Evolutionary conservation across 2,888 invertebrate species (phyloP), one percentile per base, ranked within the genome.

Genomic region (Melikaiella ostensackeni): DNA sequence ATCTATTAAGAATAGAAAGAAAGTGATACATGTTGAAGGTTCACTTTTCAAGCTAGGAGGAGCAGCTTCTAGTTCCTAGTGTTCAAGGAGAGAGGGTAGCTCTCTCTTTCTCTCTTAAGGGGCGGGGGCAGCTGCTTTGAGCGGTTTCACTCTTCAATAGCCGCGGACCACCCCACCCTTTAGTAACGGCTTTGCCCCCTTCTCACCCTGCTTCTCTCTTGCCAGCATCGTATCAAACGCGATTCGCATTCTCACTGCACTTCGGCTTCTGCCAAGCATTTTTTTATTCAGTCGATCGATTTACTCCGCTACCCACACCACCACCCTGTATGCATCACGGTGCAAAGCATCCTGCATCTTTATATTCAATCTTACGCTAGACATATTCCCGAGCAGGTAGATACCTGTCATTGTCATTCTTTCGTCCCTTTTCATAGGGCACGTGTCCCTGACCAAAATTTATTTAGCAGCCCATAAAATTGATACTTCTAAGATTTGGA

Each of bases 61-160:
- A 38, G 11, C 38, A 38, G 77, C 74, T 66, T 77, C 73, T 74
- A 75, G 77, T 79, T 80, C 76, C 81, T 79, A 80, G 82, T 77
- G 82, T 79, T 64, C 78, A 77, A 83, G 80, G 79, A 80, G 79
- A 62, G 80, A 84, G 83, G 83, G 80, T 83, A 80, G 61, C 74
- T 57, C 75, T 76, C 75, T 81, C 42, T 80, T 82, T 77, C 76
- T 78, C 80, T 79, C 75, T 77, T 75, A 76, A 70, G 78, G 82
- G 80, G 78, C 80, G 87, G 87, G 89, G 88, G 88, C 88, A 87
- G 88, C 89, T 89, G 91, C 91, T 91, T 91, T 90, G 91, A 91
- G 89, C 89, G 88, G 89, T 91, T 91, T 90, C 86, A 91, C 90
- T 90, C 90, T 91, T 89, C 90, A 89, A 86, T 90, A 88, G 88